phyloP scores from a whole-genome alignment of 2,888 invertebrate genomes.

The Tryphoninae sp. region DNA sequence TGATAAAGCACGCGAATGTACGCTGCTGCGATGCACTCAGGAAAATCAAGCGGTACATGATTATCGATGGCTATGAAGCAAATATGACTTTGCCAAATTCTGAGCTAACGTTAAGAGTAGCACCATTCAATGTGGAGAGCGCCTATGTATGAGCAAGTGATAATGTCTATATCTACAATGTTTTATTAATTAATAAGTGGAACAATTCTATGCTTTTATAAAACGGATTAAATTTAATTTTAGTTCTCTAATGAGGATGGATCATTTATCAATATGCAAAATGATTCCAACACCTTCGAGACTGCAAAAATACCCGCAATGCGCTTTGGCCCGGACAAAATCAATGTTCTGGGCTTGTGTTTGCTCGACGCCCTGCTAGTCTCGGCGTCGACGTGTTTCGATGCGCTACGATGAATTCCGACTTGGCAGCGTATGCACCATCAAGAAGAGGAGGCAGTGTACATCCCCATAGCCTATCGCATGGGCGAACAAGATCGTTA shows the following conservation, averaged over 20 bases:
- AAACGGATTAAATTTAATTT: not conserved
- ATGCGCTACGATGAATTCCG: slow-evolving; percentile 59
- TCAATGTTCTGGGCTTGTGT: slow-evolving; percentile 64
- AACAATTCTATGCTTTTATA: slow-evolving; percentile 1
- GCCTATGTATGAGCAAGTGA: too few relatives aligned
- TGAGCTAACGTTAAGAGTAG: too few relatives aligned
- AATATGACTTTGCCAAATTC: too few relatives aligned
- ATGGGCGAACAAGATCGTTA: slow-evolving; percentile 8
- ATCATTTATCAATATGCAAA: slow-evolving; percentile 30
- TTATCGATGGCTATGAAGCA: too few relatives aligned
- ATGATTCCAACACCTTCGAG: slow-evolving; percentile 35
- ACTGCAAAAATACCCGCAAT: slow-evolving; percentile 71
- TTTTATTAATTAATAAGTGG: not conserved
- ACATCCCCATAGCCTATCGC: not conserved
- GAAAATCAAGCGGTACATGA: too few relatives aligned
- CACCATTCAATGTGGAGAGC: too few relatives aligned
- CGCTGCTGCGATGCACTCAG: too few relatives aligned
- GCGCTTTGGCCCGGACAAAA: slow-evolving; percentile 71
- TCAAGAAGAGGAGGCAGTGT: not conserved
- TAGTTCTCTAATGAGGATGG: not conserved
- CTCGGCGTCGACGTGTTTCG: slow-evolving; percentile 44
- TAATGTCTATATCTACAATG: too few relatives aligned
- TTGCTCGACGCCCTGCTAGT: slow-evolving; percentile 15
- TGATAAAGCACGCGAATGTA: too few relatives aligned
- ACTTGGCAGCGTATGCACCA: slow-evolving; percentile 11